These are phyloP conservation scores for Chloroclystis v-ata DNA, from an alignment of 2,888 invertebrate species.

Conservation along the genomic window DNA sequence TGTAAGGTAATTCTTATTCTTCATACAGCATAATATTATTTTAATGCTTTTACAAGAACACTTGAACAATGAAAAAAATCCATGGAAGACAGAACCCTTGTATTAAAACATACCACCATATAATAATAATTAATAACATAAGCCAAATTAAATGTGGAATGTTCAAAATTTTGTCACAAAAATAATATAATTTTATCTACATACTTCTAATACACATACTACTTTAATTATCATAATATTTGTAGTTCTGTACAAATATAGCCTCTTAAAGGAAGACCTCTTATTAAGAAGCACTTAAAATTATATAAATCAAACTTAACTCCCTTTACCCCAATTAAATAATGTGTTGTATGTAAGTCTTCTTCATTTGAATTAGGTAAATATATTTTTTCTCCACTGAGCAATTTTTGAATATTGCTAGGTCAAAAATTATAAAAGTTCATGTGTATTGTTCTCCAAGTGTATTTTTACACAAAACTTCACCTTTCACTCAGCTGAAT, in stretches of 20 bases:
- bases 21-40: not conserved
- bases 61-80: conserved; percentile 1
- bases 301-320: not conserved
- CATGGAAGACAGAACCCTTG: conserved; percentile 15
- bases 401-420: not conserved
- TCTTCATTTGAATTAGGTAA: too few species aligned
- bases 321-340: not conserved
- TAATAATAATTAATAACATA: conserved; percentile 10
- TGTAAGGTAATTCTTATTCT: conserved; percentile 3
- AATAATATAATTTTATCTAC: conserved; percentile 4
- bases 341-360: too few species aligned
- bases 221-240: conserved; percentile 19
- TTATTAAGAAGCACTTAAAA: conserved; percentile 11
- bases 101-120: conserved; percentile 4
- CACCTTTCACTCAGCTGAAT: conserved; percentile 80
- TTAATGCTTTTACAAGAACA: too few species aligned
- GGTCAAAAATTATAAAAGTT: too few species aligned
- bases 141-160: conserved; percentile 12
- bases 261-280: conserved; percentile 34
- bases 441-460: conserved; percentile 16
- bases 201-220: conserved; percentile 20
- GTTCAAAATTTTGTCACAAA: conserved; percentile 9
- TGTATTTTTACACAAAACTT: conserved; percentile 9
- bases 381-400: too few species aligned
- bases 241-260: conserved; percentile 4